These are phyloP conservation scores for Pachycephala philippinensis DNA, from an alignment of 2,113 vertebrate species.

Conservation along the genomic window DNA sequence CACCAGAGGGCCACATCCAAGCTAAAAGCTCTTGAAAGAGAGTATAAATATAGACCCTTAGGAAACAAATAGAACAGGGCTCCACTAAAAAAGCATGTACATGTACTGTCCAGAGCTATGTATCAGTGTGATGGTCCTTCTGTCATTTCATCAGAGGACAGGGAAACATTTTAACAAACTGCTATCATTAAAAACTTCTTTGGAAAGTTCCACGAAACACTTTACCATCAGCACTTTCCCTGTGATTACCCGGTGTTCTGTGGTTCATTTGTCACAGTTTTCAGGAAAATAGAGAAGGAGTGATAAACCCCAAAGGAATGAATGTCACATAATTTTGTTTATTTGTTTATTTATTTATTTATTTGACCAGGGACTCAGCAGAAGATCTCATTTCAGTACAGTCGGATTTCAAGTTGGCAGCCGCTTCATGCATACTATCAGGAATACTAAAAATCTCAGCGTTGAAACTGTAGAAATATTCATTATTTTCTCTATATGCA, in stretches of 20 bases:
- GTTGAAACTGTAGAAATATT: not conserved
- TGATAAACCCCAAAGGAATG: not conserved
- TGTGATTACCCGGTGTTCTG: not conserved
- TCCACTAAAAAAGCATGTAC: not conserved
- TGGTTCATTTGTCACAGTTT: not conserved
- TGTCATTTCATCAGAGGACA: not conserved
- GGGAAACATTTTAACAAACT: not conserved
- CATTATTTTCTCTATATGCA: not conserved
- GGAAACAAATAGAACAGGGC: rapidly evolving
- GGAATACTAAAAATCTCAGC: not conserved
- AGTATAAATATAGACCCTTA: not conserved
- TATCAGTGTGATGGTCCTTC: not conserved
- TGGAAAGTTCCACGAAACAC: not conserved
- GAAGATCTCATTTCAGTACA: not conserved
- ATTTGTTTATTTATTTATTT: not conserved
- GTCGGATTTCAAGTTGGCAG: not conserved
- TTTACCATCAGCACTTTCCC: not conserved
- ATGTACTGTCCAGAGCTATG: not conserved
- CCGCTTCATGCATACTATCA: not conserved
- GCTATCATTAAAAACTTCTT: not conserved
- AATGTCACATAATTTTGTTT: not conserved
- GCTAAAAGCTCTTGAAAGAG: not conserved
- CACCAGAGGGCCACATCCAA: not conserved
- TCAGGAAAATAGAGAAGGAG: not conserved
- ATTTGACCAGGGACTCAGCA: not conserved